phyloP scores from a whole-genome alignment of 2,113 vertebrate genomes.

The Ifrita kowaldi region DNA sequence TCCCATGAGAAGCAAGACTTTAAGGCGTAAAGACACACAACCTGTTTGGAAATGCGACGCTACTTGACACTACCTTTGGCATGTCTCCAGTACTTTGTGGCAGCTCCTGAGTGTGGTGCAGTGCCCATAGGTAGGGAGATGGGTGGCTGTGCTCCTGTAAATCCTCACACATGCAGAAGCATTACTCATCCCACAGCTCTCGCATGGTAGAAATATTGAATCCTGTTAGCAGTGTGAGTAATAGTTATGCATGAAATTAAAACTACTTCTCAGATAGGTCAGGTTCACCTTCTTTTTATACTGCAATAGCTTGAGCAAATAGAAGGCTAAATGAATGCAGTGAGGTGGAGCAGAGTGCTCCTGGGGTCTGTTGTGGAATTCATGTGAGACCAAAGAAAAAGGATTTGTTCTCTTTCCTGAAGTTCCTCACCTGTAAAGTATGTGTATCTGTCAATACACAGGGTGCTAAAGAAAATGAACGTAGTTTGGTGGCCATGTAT shows the following conservation, averaged over 20 bases:
- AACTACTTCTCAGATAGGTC: neutral
- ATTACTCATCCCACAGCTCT: neutral
- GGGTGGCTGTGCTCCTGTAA: neutral
- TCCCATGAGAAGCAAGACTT: neutral
- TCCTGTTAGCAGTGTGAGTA: conserved; percentile 2
- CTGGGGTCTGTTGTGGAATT: neutral
- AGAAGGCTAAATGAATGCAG: neutral
- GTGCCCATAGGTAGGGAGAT: neutral
- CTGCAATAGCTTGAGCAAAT: neutral
- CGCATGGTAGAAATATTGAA: neutral
- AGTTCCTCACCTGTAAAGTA: neutral
- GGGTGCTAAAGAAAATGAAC: neutral
- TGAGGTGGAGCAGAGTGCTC: neutral
- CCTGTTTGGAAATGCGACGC: neutral
- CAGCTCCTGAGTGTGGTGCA: neutral
- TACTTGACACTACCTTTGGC: neutral
- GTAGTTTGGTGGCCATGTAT: neutral
- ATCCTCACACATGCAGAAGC: neutral
- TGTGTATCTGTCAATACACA: neutral
- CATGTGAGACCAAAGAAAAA: neutral
- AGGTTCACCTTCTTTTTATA: neutral
- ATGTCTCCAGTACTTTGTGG: neutral
- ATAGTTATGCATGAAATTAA: conserved; percentile 6
- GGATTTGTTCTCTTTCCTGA: neutral
- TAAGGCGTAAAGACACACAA: neutral